These are phyloP conservation scores for Hirtodrosophila cameraria DNA, from an alignment of 2,888 invertebrate genomes.

Conservation along the genomic window DNA sequence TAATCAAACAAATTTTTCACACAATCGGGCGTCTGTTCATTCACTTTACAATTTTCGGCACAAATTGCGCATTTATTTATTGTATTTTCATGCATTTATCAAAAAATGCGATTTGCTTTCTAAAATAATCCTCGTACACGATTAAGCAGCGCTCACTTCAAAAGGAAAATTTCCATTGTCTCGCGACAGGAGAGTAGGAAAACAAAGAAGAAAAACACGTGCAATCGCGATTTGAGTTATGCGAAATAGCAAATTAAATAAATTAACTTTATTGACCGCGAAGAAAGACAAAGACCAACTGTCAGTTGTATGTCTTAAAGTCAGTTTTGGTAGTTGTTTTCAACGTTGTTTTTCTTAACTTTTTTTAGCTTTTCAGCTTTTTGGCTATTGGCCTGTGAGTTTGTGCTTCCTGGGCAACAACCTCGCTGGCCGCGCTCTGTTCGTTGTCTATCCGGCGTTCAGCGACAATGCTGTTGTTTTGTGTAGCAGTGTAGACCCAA, in stretches of 20 bases:
- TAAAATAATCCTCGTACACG: constrained; percentile 33
- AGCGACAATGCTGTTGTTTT: constrained; percentile 62
- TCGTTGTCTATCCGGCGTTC: constrained; percentile 63
- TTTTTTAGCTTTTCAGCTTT: too few relatives aligned
- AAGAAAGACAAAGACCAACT: constrained; percentile 12
- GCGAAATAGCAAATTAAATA: constrained; percentile 46
- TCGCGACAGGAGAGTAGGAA: not conserved
- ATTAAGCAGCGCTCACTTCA: constrained; percentile 33
- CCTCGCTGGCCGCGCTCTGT: constrained; percentile 57
- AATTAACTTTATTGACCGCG: constrained; percentile 56
- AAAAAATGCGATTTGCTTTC: constrained; percentile 55
- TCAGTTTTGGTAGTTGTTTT: constrained; percentile 5
- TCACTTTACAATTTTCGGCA: constrained; percentile 28
- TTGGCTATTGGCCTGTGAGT: constrained; percentile 30
- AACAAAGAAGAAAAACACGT: constrained; percentile 7
- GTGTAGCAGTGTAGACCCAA: constrained; percentile 51
- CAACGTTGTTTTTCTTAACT: too few relatives aligned
- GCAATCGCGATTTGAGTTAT: constrained; percentile 14
- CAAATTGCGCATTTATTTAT: constrained; percentile 65
- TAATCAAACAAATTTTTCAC: constrained; percentile 8
- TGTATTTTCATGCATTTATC: constrained; percentile 29
- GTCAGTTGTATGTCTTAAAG: constrained; percentile 36
- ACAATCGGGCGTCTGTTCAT: constrained; percentile 19
- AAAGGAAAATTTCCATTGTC: constrained; percentile 44
- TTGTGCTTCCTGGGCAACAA: constrained; percentile 52